Percentiles rank a stretch among this genome's conserved stretches.
Conservation (phyloP, 2,888 invertebrate species). For the Malthinus flaveolus region DNA sequence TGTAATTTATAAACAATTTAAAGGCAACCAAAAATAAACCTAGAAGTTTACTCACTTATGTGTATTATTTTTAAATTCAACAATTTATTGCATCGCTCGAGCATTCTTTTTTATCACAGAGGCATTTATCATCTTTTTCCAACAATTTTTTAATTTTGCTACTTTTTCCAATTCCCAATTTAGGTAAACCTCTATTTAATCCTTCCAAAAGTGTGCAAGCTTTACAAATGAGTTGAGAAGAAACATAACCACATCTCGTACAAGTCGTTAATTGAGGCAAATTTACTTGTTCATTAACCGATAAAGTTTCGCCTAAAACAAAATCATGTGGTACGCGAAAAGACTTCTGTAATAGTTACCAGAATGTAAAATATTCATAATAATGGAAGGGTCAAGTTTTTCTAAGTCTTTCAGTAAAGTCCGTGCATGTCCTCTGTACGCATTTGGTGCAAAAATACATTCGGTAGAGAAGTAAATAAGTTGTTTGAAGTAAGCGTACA, state of each 20-base stretch:
- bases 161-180: slow-evolving; percentile 87
- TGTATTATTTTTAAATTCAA: not conserved
- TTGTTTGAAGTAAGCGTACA: slow-evolving; percentile 97
- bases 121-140: slow-evolving; percentile 49
- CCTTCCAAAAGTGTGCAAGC: slow-evolving; percentile 96
- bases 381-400: slow-evolving; percentile 86
- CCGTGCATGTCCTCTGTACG: slow-evolving; percentile 91
- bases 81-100: not conserved
- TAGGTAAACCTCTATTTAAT: slow-evolving; percentile 89
- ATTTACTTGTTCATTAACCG: slow-evolving; percentile 79
- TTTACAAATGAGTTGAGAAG: slow-evolving; percentile 93
- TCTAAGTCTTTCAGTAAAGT: slow-evolving; percentile 93
- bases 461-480: slow-evolving; percentile 98
- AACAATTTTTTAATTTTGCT: slow-evolving; percentile 75
- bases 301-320: slow-evolving; percentile 77
- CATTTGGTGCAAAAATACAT: slow-evolving; percentile 98
- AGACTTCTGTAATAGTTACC: slow-evolving; percentile 55
- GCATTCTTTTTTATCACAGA: too few relatives aligned
- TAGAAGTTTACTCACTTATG: not conserved
- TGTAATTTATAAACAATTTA: not conserved
- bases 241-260: slow-evolving; percentile 84
- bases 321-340: not conserved
- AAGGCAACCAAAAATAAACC: not conserved
- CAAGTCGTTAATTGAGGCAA: slow-evolving; percentile 83
- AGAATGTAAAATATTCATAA: slow-evolving; percentile 92